These are phyloP conservation scores for Pampusana beccarii DNA, from an alignment of 2,113 vertebrate species.

Conservation along the genomic window DNA sequence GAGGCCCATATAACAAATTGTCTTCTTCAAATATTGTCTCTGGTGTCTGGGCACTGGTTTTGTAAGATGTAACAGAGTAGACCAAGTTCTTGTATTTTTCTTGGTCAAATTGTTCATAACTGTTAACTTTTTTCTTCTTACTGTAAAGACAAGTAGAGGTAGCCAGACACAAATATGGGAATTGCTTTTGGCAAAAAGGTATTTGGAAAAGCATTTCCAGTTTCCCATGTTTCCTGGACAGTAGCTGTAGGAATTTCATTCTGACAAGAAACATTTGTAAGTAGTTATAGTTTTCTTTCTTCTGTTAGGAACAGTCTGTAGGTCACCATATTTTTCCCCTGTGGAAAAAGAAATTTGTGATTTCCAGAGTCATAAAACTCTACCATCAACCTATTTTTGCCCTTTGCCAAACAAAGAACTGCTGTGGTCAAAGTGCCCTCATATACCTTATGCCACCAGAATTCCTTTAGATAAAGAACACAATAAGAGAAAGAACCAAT, in stretches of 20 bases:
- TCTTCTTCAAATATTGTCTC: conserved; percentile 83
- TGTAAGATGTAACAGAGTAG: conserved; percentile 79
- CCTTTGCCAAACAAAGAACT: neutral
- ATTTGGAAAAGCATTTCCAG: conserved; percentile 21
- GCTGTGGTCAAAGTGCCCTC: neutral
- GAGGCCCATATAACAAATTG: conserved; percentile 78
- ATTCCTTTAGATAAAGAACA: neutral
- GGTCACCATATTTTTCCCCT: neutral
- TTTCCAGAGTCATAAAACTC: neutral
- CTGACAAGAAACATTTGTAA: neutral
- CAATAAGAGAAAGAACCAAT: neutral
- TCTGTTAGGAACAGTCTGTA: neutral
- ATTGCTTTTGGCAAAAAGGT: conserved; percentile 27
- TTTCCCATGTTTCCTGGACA: conserved; percentile 54
- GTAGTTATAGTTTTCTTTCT: neutral
- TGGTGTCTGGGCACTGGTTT: conserved; percentile 78
- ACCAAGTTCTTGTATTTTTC: conserved; percentile 87
- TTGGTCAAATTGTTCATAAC: conserved; percentile 83
- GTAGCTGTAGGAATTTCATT: conserved; percentile 70
- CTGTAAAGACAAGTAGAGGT: conserved; percentile 57
- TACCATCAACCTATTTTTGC: neutral
- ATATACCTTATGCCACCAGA: neutral
- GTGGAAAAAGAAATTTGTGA: neutral
- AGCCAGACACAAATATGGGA: conserved; percentile 56
- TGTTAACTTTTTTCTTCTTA: conserved; percentile 77